Percentiles rank a stretch among this genome's conserved stretches.
Evolutionary conservation across 2,797 vertebrate genomes (phyloP).

Genomic region (Esox lucius): DNA sequence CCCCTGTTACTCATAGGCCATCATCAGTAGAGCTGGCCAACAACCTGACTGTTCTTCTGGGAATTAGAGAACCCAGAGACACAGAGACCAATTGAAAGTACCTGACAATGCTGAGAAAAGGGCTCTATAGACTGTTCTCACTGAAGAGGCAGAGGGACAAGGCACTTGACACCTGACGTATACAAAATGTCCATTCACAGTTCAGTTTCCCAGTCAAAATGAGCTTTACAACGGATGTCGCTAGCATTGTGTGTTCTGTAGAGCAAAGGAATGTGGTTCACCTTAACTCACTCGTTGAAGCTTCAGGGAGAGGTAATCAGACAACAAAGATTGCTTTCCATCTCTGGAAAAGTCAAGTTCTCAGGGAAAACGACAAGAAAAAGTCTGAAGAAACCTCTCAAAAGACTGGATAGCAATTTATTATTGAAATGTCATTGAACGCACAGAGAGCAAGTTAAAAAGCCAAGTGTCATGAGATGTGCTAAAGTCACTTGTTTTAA

Average conservation of each 20-base stretch:
- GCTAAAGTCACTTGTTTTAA: too few relatives aligned
- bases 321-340: slow-evolving; percentile 4
- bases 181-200: slow-evolving; percentile 46
- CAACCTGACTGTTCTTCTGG: slow-evolving; percentile 43
- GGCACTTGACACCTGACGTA: slow-evolving; percentile 51
- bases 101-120: slow-evolving; percentile 55
- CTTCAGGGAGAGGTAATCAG: background rate
- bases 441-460: too few relatives aligned
- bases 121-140: slow-evolving; percentile 27
- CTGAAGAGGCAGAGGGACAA: slow-evolving; percentile 45
- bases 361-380: background rate
- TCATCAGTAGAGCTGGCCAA: slow-evolving; percentile 55
- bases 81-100: slow-evolving; percentile 29
- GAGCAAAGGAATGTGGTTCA: background rate
- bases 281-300: background rate
- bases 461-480: too few relatives aligned
- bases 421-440: too few relatives aligned
- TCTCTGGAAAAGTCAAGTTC: background rate
- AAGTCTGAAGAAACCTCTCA: too few relatives aligned
- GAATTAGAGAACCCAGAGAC: slow-evolving; percentile 42
- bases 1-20: slow-evolving; percentile 60
- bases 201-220: slow-evolving; percentile 33
- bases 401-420: too few relatives aligned
- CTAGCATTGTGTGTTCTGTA: background rate
- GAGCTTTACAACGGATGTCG: background rate